Base-by-base conservation (phyloP, 2,888 invertebrate genomes). In the Elaeidobius kamerunicus region DNA sequence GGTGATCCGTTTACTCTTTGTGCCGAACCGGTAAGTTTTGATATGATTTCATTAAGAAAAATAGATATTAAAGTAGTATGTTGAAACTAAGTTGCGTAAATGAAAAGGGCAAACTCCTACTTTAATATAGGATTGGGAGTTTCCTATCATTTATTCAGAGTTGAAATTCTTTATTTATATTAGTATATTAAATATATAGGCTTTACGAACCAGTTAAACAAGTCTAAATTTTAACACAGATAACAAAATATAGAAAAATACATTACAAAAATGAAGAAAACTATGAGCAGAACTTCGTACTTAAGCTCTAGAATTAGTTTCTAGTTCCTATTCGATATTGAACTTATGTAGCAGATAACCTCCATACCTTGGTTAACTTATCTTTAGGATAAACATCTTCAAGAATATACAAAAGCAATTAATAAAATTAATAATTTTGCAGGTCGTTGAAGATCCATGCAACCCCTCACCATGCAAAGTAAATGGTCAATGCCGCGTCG, bases 1-100 rank as follows among this genome's bases (percentile, higher is more conserved):
- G 91, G 91, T 14, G 86, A 92, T 80, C 90, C 92, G 38, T 90
- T 91, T 66, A 78, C 81, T 6, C 79, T 80, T 64, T 90, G 90
- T 67, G 69, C 71, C n/a, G 52, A 52, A 32, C 69, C 71, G 20
- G 56, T 55, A 38, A 51, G 51, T 39, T 11, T 27, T 11, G 7
- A 9, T 32, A 30, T 27, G 12, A 23, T 20, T 2, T 14, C 23
- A 23, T 23, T 6, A 23, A 6, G 9, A 23, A 23, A 23, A 4
- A 23, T 4, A 23, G 9, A 23, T 23, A 6, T 9, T 23, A 6
- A 23, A 23, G 9, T 23, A 9, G 5, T 23, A 23, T 23, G 4
- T 23, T 23, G 23, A 23, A 23, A 23, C 23, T 23, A 23, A 23
- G 23, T 4, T 6, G 9, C 4, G 23, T 23, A 6, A 23, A 9